A percentile compares a stretch with the other conserved stretches of the same genome.
Evolutionary conservation across 2,888 invertebrate species (phyloP).

Genomic region (Cylindroiulus punctatus): DNA sequence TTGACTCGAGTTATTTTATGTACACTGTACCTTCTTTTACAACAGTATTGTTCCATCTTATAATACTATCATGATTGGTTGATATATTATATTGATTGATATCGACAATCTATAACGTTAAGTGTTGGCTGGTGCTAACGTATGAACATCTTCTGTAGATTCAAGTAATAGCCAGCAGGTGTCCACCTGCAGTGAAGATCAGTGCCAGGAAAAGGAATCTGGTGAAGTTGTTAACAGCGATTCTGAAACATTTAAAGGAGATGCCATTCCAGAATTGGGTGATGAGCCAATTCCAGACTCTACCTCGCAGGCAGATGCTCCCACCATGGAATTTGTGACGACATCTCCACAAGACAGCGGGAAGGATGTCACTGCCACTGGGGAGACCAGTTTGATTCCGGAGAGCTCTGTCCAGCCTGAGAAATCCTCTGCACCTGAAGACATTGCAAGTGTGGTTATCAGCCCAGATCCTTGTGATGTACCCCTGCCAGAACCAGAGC

Average conservation of each 20-base stretch:
- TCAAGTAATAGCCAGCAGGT: not conserved
- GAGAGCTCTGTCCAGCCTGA: not conserved
- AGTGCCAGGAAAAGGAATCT: not conserved
- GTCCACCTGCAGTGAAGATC: conserved; percentile 7
- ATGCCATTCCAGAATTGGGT: conserved; percentile 35
- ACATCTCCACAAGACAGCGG: not conserved
- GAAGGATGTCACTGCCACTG: not conserved
- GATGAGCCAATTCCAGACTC: conserved; percentile 39
- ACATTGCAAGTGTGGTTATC: not conserved
- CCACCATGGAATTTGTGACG: not conserved
- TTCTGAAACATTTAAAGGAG: not conserved
- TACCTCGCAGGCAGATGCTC: not conserved
- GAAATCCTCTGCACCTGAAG: not conserved
- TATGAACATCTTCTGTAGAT: not conserved
- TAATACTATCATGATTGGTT: not conserved
- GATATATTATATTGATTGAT: not conserved
- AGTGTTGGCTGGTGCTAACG: not conserved
- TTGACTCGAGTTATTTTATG: not conserved
- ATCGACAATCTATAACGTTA: too few species aligned
- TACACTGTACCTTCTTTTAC: too few species aligned
- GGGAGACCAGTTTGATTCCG: not conserved
- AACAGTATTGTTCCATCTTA: too few species aligned
- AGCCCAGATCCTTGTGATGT: not conserved
- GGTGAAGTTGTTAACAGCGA: not conserved
- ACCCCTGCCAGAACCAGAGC: not conserved